These are phyloP conservation scores for Metalampra italica DNA, from an alignment of 2,888 invertebrate species.

Conservation along the genomic window DNA sequence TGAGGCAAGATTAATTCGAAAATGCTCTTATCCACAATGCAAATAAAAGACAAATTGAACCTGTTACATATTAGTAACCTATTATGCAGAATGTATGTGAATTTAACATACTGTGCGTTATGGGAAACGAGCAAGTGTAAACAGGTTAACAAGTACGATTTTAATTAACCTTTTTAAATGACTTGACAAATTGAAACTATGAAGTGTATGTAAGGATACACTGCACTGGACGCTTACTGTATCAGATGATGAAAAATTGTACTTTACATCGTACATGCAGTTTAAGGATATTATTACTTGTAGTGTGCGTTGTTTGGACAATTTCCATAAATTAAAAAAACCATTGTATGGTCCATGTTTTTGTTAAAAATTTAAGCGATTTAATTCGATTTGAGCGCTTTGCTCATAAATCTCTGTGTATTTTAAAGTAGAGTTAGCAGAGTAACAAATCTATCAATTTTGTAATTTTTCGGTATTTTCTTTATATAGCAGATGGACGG, in stretches of 20 bases:
- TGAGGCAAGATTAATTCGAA: background rate
- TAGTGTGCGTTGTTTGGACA: background rate
- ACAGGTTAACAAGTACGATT: no score
- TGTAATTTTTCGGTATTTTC: background rate
- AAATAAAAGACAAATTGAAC: conserved; percentile 1
- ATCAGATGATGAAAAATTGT: no score
- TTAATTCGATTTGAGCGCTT: conserved; percentile 24
- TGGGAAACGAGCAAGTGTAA: no score
- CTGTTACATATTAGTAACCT: no score
- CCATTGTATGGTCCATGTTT: conserved; percentile 23
- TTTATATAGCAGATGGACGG: background rate
- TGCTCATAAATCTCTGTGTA: conserved; percentile 32
- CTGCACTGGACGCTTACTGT: no score
- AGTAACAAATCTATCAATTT: background rate
- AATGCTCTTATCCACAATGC: background rate
- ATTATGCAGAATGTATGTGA: no score
- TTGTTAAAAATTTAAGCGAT: conserved; percentile 29
- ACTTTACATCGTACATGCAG: no score
- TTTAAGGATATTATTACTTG: background rate
- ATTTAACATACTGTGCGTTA: no score
- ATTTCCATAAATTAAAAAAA: conserved; percentile 21
- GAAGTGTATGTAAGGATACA: no score
- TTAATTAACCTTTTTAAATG: no score
- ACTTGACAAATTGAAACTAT: no score
- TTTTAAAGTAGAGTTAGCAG: conserved; percentile 30